Conservation (phyloP, 2,113 vertebrate species). For the Nannospalax galili region DNA sequence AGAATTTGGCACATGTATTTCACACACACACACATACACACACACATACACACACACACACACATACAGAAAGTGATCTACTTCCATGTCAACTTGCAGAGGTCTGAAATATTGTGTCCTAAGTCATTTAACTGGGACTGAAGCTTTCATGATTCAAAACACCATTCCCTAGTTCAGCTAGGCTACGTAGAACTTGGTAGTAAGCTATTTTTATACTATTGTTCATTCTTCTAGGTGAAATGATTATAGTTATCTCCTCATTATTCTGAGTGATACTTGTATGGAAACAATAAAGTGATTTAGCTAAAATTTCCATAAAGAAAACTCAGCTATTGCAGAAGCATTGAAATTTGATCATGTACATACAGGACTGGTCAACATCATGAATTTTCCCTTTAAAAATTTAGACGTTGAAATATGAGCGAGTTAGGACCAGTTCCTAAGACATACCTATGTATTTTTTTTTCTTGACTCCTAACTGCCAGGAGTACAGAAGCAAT, state of each 20-base stretch:
- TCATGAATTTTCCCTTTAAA: neutral
- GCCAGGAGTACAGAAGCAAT: neutral
- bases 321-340: neutral
- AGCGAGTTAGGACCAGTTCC: neutral
- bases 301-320: neutral
- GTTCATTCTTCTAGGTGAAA: neutral
- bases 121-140: neutral
- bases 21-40: neutral
- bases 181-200: neutral
- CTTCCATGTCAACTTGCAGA: neutral
- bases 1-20: neutral
- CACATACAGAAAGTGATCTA: neutral
- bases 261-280: constrained; percentile 5
- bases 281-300: neutral
- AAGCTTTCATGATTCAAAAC: neutral
- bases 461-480: neutral
- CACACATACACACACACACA: neutral
- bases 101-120: neutral
- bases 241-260: neutral
- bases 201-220: neutral
- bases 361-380: neutral
- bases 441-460: neutral
- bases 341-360: neutral
- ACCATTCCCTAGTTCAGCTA: neutral
- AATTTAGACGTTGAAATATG: neutral